Evolutionary conservation across 2,888 invertebrate genomes (phyloP).

Genomic region (Tenthredo mesomela): DNA sequence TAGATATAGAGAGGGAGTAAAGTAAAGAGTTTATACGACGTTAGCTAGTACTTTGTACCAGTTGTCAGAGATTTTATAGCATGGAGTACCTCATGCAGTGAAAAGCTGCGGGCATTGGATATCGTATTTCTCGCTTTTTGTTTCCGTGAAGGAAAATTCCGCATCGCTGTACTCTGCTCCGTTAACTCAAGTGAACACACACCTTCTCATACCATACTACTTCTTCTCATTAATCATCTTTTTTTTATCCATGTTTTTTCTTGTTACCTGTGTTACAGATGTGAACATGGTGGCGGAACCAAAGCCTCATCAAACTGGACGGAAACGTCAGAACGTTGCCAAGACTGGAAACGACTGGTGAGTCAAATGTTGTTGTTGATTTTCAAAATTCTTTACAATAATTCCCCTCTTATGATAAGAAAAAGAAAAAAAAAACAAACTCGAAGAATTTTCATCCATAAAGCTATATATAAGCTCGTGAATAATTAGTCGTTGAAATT

Average conservation of each 20-base stretch:
- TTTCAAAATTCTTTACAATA: too few species aligned
- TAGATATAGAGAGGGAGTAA: constrained; percentile 6
- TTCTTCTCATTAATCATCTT: background rate
- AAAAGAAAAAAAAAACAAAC: background rate
- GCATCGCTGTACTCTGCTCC: background rate
- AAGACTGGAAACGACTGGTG: constrained; percentile 86
- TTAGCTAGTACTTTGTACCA: constrained; percentile 22
- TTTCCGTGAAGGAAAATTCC: background rate
- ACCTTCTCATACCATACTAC: background rate
- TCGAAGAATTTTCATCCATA: background rate
- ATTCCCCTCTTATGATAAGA: too few species aligned
- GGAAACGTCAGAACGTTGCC: constrained; percentile 84
- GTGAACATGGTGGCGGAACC: constrained; percentile 89
- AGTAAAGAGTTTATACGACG: constrained; percentile 13
- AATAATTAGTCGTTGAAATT: constrained; percentile 7
- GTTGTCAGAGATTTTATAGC: constrained; percentile 10
- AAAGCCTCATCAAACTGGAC: constrained; percentile 85
- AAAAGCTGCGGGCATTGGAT: background rate
- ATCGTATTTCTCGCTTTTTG: background rate
- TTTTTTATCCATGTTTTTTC: background rate
- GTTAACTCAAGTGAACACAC: background rate
- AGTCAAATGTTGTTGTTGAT: constrained; percentile 70
- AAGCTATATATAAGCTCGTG: background rate
- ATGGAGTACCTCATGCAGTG: background rate
- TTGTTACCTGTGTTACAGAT: constrained; percentile 79